Conservation (phyloP, 30 jellyfish, hydroid and myxozoan species). For the Cassiopea andromeda region DNA sequence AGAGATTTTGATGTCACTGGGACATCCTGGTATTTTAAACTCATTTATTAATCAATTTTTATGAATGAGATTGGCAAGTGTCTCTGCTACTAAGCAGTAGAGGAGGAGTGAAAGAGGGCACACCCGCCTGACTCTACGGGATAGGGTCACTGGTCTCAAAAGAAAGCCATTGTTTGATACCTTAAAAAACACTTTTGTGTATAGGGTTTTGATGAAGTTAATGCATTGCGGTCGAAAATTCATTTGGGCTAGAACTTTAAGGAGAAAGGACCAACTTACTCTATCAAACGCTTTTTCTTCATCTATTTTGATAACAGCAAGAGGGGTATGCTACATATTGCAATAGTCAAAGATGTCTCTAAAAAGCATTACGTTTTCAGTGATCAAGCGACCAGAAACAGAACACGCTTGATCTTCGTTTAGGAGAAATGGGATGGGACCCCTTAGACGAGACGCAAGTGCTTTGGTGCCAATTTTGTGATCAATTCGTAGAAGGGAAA, state of each 20-base stretch:
- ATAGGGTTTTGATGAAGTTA: neutral
- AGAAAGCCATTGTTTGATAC: constrained; percentile 11
- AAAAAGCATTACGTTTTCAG: constrained; percentile 27
- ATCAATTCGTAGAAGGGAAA: constrained; percentile 27
- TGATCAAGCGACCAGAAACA: constrained; percentile 66
- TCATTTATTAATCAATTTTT: neutral
- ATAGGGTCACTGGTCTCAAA: neutral
- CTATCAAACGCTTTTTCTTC: constrained; percentile 71
- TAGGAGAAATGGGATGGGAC: neutral
- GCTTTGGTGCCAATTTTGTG: constrained; percentile 41
- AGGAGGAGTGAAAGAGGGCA: constrained; percentile 34
- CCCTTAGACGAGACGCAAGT: constrained; percentile 24
- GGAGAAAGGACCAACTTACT: constrained; percentile 55
- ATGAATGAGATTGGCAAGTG: neutral
- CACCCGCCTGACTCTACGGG: constrained; percentile 21
- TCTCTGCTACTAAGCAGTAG: neutral
- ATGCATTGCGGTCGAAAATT: constrained; percentile 21
- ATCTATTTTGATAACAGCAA: constrained; percentile 45
- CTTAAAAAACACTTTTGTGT: neutral
- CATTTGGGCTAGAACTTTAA: constrained; percentile 25
- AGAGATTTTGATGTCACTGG: neutral
- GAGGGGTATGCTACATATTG: constrained; percentile 9
- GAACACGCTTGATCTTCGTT: constrained; percentile 51
- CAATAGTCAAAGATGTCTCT: constrained; percentile 23
- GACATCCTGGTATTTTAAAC: neutral